Evolutionary conservation across 2,888 invertebrate species (phyloP).

Genomic region (Formica aserva): DNA sequence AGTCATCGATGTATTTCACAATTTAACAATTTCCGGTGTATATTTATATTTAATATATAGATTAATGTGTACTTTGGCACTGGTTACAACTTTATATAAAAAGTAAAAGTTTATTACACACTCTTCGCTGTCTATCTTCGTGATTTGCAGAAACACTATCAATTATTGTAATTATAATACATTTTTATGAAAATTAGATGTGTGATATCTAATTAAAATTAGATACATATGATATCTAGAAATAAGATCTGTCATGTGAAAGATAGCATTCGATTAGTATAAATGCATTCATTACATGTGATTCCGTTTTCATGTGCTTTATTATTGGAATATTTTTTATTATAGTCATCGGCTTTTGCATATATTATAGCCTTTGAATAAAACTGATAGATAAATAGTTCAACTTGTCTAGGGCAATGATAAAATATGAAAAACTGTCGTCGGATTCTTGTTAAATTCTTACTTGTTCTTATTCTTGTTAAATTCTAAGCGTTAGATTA

Average conservation of each 20-base stretch:
- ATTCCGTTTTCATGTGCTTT: neutral
- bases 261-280: neutral
- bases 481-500: neutral
- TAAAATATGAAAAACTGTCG: slow-evolving; percentile 10
- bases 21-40: neutral
- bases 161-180: neutral
- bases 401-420: slow-evolving; percentile 7
- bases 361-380: neutral
- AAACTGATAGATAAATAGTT: neutral
- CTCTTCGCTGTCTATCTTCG: neutral
- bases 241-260: slow-evolving; percentile 4
- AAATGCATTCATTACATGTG: neutral
- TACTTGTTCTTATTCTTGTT: neutral
- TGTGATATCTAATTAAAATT: neutral
- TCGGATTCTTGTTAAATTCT: neutral
- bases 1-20: neutral
- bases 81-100: slow-evolving; percentile 8
- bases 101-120: slow-evolving; percentile 1
- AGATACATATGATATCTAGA: neutral
- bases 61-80: slow-evolving; percentile 37
- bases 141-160: neutral
- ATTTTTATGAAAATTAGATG: neutral
- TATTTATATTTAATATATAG: neutral
- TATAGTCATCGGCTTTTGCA: neutral
- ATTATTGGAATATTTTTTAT: no score